Evolutionary conservation across 2,797 vertebrate species (phyloP), one percentile per base, ranked within the genome.

Genomic region (Phaenicophaeus curvirostris): DNA sequence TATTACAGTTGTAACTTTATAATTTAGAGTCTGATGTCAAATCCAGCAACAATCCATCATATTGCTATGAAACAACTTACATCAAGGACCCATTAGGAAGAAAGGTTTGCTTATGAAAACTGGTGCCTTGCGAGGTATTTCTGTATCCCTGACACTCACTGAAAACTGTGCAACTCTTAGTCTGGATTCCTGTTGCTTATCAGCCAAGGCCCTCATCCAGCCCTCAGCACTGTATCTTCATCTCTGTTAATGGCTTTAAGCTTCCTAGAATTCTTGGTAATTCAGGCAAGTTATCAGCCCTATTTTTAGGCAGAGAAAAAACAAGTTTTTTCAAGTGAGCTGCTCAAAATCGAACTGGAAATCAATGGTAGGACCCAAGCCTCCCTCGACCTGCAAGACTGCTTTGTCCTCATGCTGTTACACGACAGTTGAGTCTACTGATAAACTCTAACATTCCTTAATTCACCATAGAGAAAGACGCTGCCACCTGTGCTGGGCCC

Each of bases 31-130:
- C 73, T 81, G 55, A 69, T 74, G 67, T 76, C 71, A 94, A 96
- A 94, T 76, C 67, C 94, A 94, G 77, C 71, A 93, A 74, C 50
- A 79, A 89, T 75, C 44, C 62, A 62, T 85, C 81, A 72, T 28
- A 62, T 3, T 54, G 30, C 83, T 72, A 78, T 16, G 41, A 61
- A 94, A 86, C 33, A 90, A 81, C 42, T 59, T 42, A 24, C 5
- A 87, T 5, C 46, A 89, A 81, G 35, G 63, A 89, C 18, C 85
- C 78, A 46, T 44, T 54, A 74, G 46, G 89, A 84, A 71, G 59
- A 88, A 88, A 0, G 1, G 63, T 48, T 33, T 82, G 16, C 67
- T 67, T 65, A 76, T 6, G n/a, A 57, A 50, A 88, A 67, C 9
- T 37, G 53, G 71, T 42, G 57, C 78, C 46, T 79, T 39, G 35